phyloP scores from a whole-genome alignment of 2,888 invertebrate species.

The Pecten maximus region DNA sequence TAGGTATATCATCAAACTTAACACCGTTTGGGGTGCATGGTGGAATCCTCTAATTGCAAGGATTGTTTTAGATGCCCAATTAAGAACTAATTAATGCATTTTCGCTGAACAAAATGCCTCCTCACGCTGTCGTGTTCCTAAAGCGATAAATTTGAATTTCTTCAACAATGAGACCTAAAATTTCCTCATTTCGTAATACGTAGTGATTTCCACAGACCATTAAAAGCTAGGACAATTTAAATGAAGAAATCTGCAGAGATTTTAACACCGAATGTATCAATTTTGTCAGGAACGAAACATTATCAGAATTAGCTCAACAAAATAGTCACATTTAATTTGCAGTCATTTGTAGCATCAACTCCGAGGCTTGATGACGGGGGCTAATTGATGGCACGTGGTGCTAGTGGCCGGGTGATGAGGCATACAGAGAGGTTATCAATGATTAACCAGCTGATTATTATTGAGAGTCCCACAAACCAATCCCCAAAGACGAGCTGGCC shows the following conservation, averaged over 20 bases:
- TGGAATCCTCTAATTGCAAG: background rate
- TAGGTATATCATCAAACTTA: background rate
- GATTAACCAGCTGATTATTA: background rate
- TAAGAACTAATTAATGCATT: background rate
- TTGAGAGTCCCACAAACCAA: background rate
- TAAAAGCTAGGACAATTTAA: background rate
- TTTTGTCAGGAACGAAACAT: background rate
- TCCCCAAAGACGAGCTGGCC: background rate
- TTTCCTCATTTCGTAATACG: background rate
- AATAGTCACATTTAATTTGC: slow-evolving; percentile 15
- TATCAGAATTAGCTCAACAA: background rate
- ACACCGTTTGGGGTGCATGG: background rate
- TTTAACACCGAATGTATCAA: background rate
- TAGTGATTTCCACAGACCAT: background rate
- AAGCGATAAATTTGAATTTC: background rate
- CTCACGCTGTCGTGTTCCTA: background rate
- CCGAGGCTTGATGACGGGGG: background rate
- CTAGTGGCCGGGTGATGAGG: background rate
- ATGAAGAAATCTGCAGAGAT: background rate
- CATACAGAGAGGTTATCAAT: background rate
- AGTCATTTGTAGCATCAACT: background rate
- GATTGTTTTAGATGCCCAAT: slow-evolving; percentile 1
- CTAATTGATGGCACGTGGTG: slow-evolving; percentile 4
- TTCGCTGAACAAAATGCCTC: background rate
- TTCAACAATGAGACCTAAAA: slow-evolving; percentile 5